Conservation (phyloP, 2,797 vertebrate genomes). For the Champsocephalus gunnari region DNA sequence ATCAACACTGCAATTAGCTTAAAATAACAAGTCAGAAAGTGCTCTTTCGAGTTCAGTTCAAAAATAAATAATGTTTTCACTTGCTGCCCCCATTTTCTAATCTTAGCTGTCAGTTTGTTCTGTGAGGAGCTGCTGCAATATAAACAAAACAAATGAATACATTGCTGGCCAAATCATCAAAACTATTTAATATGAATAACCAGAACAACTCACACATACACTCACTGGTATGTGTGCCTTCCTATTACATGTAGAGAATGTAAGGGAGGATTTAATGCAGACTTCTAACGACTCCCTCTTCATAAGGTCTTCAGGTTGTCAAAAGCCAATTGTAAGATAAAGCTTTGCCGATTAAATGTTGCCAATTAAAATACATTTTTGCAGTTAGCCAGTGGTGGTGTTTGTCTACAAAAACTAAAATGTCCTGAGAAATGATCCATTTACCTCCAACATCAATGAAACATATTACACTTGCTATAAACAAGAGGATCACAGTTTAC, state of each 20-base stretch:
- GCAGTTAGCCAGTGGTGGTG: too few species aligned
- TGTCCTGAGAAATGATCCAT: neutral
- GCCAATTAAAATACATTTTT: too few species aligned
- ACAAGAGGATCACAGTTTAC: constrained; percentile 13
- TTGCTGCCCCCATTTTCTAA: neutral
- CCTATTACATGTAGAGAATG: too few species aligned
- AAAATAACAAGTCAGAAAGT: constrained; percentile 23
- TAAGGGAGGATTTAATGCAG: too few species aligned
- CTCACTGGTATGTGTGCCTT: too few species aligned
- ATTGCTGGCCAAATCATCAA: neutral
- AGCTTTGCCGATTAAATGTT: too few species aligned
- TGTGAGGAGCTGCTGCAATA: neutral
- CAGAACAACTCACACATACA: too few species aligned
- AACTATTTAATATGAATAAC: neutral
- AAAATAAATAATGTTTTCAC: too few species aligned
- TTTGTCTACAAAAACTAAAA: neutral
- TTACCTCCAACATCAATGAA: neutral
- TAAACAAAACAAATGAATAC: constrained; percentile 5
- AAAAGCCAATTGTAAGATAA: too few species aligned
- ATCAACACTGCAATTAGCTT: constrained; percentile 35
- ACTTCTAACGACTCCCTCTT: too few species aligned
- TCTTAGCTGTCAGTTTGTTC: constrained; percentile 16
- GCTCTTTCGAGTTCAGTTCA: constrained; percentile 22
- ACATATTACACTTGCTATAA: neutral
- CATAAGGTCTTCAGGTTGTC: too few species aligned